phyloP scores from a whole-genome alignment of 2,888 invertebrate genomes.

The Acleris literana region DNA sequence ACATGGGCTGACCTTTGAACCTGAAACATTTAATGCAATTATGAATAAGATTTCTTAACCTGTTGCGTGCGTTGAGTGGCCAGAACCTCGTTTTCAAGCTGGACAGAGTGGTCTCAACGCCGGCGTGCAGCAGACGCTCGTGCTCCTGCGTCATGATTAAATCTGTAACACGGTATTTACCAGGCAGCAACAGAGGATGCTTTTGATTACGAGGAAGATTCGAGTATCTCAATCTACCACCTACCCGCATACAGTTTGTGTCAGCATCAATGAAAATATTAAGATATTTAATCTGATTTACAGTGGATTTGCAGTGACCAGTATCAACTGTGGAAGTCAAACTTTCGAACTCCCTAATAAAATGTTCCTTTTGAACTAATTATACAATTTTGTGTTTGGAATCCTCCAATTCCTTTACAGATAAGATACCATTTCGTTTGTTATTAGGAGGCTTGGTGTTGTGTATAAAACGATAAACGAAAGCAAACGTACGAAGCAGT shows the following conservation, averaged over 20 bases:
- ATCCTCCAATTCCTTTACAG: not conserved
- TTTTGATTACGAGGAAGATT: not conserved
- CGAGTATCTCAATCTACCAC: not conserved
- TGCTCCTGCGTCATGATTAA: constrained; percentile 2
- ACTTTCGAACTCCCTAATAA: not conserved
- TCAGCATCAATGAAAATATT: too few relatives aligned
- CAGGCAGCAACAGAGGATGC: not conserved
- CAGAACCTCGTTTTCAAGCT: constrained; percentile 2
- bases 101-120: constrained; percentile 4
- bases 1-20: not conserved
- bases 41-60: not conserved
- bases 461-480: too few relatives aligned
- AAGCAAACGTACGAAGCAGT: too few relatives aligned
- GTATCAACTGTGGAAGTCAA: not conserved
- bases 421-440: not conserved
- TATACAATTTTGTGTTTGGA: not conserved
- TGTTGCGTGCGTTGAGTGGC: constrained; percentile 4
- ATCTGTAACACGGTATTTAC: constrained; percentile 3
- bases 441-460: not conserved
- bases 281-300: too few relatives aligned
- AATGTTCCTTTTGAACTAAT: not conserved
- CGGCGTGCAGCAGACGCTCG: too few relatives aligned
- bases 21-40: constrained; percentile 15
- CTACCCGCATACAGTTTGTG: constrained; percentile 6
- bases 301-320: too few relatives aligned